Evolutionary conservation across 2,113 vertebrate species (phyloP).

Genomic region (Erpornis zantholeuca): DNA sequence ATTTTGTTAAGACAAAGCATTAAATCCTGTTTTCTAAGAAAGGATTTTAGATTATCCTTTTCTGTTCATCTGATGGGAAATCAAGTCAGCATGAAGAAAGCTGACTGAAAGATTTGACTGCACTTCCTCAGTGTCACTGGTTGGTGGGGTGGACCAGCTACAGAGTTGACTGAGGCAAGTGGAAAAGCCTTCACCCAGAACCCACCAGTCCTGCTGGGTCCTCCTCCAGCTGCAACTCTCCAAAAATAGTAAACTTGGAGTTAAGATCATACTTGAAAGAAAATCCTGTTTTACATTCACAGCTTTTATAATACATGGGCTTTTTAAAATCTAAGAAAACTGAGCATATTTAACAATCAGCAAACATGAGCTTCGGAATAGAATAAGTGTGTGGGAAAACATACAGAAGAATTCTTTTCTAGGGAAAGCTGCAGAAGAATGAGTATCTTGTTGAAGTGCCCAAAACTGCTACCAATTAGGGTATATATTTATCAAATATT

Average conservation of each 20-base stretch:
- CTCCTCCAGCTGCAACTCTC: background rate
- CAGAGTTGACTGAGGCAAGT: fast-evolving
- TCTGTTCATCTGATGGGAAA: background rate
- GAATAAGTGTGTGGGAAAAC: background rate
- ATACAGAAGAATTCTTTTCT: background rate
- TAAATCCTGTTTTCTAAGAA: background rate
- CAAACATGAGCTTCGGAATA: background rate
- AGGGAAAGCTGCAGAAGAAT: background rate
- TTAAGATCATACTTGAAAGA: background rate
- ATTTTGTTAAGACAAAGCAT: background rate
- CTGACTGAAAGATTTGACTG: background rate
- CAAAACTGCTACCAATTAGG: background rate
- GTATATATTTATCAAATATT: background rate
- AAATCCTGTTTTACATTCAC: background rate
- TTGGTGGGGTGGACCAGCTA: background rate
- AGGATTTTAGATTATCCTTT: background rate
- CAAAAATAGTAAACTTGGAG: background rate
- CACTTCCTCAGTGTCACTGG: too few species aligned
- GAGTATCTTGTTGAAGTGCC: background rate
- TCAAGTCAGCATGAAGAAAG: background rate
- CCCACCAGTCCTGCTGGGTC: background rate
- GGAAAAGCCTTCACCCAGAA: background rate
- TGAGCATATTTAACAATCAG: background rate
- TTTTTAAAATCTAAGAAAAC: background rate
- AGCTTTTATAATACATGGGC: background rate